phyloP scores from a whole-genome alignment of 2,888 invertebrate species.

The Ashinkailepas kermadecensis region DNA sequence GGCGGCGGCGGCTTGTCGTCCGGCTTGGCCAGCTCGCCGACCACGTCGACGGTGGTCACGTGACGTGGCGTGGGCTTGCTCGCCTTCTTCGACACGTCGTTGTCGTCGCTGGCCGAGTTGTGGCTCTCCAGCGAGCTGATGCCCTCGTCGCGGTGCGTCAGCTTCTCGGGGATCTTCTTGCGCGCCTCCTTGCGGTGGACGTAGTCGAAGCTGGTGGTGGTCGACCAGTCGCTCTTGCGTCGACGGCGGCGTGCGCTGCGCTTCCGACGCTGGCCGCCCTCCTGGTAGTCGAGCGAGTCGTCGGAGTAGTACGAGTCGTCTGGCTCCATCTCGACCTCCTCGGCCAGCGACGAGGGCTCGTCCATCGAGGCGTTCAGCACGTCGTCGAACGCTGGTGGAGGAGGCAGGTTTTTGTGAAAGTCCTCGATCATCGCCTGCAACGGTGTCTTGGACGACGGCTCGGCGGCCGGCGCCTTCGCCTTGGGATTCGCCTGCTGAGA shows the following conservation, averaged over 20 bases:
- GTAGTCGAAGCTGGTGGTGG: conserved; percentile 17
- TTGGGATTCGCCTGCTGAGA: conserved; percentile 22
- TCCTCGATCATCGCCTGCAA: conserved; percentile 33
- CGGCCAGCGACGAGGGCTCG: conserved; percentile 7
- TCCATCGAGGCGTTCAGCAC: background rate
- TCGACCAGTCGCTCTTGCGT: conserved; percentile 21
- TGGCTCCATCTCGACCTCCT: conserved; percentile 49
- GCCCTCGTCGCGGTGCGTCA: conserved; percentile 2
- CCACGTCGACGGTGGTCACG: conserved; percentile 52
- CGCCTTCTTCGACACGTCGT: conserved; percentile 48
- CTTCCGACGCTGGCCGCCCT: background rate
- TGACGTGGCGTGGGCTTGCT: conserved; percentile 71
- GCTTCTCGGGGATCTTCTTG: background rate
- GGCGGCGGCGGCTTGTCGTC: conserved; percentile 65
- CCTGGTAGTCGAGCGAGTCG: conserved; percentile 55
- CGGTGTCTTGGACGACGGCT: conserved; percentile 25
- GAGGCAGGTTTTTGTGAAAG: conserved; percentile 33
- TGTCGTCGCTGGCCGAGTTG: conserved; percentile 22
- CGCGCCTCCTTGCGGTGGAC: conserved; percentile 20
- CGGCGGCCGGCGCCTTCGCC: conserved; percentile 4
- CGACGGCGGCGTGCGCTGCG: conserved; percentile 4
- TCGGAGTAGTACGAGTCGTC: conserved; percentile 57
- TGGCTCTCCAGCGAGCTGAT: conserved; percentile 23
- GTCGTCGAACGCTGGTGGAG: conserved; percentile 25
- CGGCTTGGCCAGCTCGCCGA: background rate